Evolutionary conservation across 2,888 invertebrate species (phyloP), one percentile per base, ranked within the genome.

Genomic region (Lacanobia wlatinum): DNA sequence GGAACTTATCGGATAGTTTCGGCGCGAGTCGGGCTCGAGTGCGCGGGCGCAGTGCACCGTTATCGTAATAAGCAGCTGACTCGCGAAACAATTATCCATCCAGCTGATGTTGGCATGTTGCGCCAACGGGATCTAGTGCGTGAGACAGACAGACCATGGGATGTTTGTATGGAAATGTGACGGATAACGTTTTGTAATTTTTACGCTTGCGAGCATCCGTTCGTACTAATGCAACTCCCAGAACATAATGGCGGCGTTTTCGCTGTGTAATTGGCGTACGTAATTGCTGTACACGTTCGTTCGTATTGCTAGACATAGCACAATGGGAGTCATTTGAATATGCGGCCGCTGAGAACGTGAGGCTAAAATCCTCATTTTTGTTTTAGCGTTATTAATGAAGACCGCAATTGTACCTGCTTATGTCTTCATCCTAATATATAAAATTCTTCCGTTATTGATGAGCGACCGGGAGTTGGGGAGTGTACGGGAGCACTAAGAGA

Each of bases 31-130:
- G 76, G 70, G 73, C 70, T 64, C 73, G 56, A 58, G 75, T 75
- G 86, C 88, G 85, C 86, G 23, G 56, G 84, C 85, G 84, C 87
- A 89, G 83, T 84, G 84, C 87, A 89, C 91, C 90, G 92, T 92
- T 92, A 91, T 87, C 87, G 88, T 89, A 89, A 90, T 86, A 87
- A 85, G 87, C 88, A 88, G 89, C 90, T 89, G 90, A 90, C 88
- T 91, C 83, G 89, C 85, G 84, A 89, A 92, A 92, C 91, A 92
- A 93, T 93, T 92, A 92, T 90, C 87, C 87, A 82, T 89, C 87
- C 87, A 83, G 83, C 87, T 87, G 87, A 85, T 85, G 89, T 55
- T 55, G 28, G 55, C 28, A 56, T 34, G 56, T 87, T 85, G 84
- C 85, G 82, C 84, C 87, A 87, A 88, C 86, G 89, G 86, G 83